Evolutionary conservation across 2,113 vertebrate genomes (phyloP).

Genomic region (Otus sunia): DNA sequence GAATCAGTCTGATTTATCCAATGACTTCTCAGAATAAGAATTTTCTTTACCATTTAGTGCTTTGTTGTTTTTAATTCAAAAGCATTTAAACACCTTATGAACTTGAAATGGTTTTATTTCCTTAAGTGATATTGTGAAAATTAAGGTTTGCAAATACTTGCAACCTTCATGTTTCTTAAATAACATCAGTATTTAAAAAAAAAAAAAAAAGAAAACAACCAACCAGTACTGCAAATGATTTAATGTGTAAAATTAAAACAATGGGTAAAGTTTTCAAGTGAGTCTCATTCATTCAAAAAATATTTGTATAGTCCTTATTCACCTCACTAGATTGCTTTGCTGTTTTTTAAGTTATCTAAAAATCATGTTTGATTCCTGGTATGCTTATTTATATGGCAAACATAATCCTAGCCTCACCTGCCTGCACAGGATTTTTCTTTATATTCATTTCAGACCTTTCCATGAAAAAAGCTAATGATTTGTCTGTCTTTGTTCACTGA

Average conservation of each 20-base stretch:
- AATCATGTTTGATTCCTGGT: not conserved
- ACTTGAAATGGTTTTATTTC: not conserved
- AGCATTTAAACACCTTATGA: not conserved
- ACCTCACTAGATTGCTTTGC: not conserved
- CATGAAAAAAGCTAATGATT: not conserved
- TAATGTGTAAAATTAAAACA: slow-evolving; percentile 10
- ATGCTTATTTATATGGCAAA: not conserved
- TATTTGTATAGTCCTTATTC: not conserved
- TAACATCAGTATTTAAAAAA: not conserved
- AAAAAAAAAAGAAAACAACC: not conserved
- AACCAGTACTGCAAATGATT: not conserved
- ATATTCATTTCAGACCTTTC: not conserved
- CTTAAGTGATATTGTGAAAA: not conserved
- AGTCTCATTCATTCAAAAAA: slow-evolving; percentile 8
- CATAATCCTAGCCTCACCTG: not conserved
- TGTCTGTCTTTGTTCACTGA: not conserved
- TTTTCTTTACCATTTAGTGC: not conserved
- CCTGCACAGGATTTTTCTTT: not conserved
- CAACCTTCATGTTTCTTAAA: not conserved
- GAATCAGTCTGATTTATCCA: not conserved
- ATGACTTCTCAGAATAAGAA: not conserved
- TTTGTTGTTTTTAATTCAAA: not conserved
- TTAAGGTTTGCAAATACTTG: not conserved
- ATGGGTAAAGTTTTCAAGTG: not conserved
- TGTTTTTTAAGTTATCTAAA: not conserved